Percentiles rank a stretch among this genome's conserved stretches.
phyloP scores from a whole-genome alignment of 2,113 vertebrate genomes.

The Phasianus colchicus region DNA sequence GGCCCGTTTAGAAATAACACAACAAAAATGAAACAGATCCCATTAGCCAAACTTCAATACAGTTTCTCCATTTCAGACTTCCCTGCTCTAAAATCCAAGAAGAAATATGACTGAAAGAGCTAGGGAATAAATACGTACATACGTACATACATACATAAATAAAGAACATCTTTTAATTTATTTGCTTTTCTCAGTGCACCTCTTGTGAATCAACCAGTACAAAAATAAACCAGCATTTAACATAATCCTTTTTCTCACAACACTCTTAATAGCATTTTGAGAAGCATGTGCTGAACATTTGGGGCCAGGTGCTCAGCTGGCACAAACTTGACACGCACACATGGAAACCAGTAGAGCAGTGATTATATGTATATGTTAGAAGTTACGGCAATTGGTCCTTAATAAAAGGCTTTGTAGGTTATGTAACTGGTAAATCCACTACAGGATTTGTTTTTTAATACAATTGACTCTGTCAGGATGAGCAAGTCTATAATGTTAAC shows the following conservation, averaged over 20 bases:
- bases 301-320: slow-evolving; percentile 47
- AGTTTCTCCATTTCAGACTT: neutral
- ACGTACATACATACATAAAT: too few species aligned
- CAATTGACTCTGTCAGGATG: slow-evolving; percentile 11
- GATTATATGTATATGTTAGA: neutral
- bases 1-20: neutral
- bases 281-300: slow-evolving; percentile 12
- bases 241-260: neutral
- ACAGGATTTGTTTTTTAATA: slow-evolving; percentile 59
- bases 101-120: neutral
- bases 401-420: slow-evolving; percentile 44
- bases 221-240: slow-evolving; percentile 15
- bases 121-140: neutral
- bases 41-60: neutral
- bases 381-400: neutral
- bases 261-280: slow-evolving; percentile 35
- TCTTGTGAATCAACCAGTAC: neutral
- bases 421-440: slow-evolving; percentile 34
- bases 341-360: neutral
- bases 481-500: neutral
- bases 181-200: neutral
- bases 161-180: neutral
- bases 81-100: neutral
- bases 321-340: neutral
- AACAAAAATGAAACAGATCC: neutral